A percentile compares a stretch with the other conserved stretches of the same genome.
phyloP scores from a whole-genome alignment of 1,140 invertebrate genomes.

The Cyclina sinensis region DNA sequence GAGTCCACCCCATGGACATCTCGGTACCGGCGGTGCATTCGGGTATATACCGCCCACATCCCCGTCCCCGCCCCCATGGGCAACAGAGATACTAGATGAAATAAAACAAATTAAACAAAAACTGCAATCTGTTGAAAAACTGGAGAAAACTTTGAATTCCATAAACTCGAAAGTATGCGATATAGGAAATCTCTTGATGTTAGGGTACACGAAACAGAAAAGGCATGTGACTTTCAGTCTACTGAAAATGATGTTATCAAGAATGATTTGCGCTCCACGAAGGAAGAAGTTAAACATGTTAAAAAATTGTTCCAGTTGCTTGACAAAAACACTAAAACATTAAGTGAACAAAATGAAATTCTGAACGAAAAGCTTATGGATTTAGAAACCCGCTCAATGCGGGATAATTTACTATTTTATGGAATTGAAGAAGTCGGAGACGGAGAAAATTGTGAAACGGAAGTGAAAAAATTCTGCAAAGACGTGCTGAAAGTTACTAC shows the following conservation, averaged over 20 bases:
- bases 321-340: not conserved
- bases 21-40: no score
- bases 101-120: no score
- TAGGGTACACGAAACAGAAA: not conserved
- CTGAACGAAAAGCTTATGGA: not conserved
- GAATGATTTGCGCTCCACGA: not conserved
- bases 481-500: not conserved
- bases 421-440: not conserved
- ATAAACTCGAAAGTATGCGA: not conserved
- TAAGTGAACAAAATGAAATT: not conserved
- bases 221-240: not conserved
- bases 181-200: not conserved
- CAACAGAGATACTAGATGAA: not conserved
- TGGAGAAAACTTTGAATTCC: not conserved
- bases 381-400: not conserved
- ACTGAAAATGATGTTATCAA: not conserved
- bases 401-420: not conserved
- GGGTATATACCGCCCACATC: no score
- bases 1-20: no score
- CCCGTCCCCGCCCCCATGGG: no score
- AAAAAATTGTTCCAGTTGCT: not conserved
- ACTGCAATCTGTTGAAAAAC: not conserved
- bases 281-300: not conserved
- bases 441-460: not conserved
- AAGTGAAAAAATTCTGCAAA: not conserved